Evolutionary conservation across 1,140 invertebrate species (phyloP), one percentile per base, ranked within the genome.

Genomic region (Drosophila kepulauana): DNA sequence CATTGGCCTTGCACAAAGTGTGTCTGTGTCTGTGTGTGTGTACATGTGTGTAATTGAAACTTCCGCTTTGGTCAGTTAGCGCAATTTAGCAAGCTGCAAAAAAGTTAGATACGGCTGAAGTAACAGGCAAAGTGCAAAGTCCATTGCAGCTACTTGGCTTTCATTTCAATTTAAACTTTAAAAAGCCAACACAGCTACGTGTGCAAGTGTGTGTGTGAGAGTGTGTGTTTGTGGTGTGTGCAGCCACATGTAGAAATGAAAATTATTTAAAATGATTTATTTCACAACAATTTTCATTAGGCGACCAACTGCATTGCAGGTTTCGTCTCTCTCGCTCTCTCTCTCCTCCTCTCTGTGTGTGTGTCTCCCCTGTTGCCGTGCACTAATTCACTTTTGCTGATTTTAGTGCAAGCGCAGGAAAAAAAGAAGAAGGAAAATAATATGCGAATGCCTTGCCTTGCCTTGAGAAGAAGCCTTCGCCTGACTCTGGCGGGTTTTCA

Each of bases 201-300:
- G 45, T 41, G 7, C 1, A 16, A 8, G 33, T 0, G 35, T 58
- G 11, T 30, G 41, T 13, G 33, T 11, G 52, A 8, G 52, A 43
- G 52, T 46, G n/a, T 20, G 48, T 35, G 20, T 56, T 57, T 43
- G 58, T 16, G 46, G 49, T 70, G 67, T 70, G 72, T 75, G 65
- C 57, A 72, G 62, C 74, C 68, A 65, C 73, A 75, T 77, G 69
- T 51, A 52, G 77, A 87, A 77, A 84, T 77, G 75, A 81, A 80
- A 88, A 88, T 88, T 87, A 87, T 87, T 87, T 88, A 78, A 87
- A 87, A 88, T 88, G 85, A 88, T 88, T 88, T 89, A 88, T 89
- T 89, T 89, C 85, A 84, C 80, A 88, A 88, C 84, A 88, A 81
- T 88, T 88, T 88, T 88, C 85, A 88, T 88, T 88, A 88, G 84